Base-by-base conservation (phyloP, 1,140 invertebrate species). In the Diachasma alloeum region DNA sequence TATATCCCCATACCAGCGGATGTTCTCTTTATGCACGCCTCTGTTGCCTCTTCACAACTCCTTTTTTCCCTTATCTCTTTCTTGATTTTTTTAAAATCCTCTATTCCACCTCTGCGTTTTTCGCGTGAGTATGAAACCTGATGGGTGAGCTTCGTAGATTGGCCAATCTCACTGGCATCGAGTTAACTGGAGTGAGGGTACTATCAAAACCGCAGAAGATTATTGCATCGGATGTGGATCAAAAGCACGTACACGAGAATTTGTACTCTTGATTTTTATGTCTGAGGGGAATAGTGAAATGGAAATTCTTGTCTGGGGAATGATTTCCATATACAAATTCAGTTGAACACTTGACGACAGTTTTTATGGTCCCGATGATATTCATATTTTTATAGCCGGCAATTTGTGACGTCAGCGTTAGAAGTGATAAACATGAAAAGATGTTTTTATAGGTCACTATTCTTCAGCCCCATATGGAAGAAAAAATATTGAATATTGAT, bases 1-100 rank as follows among this genome's bases (percentile, higher is more conserved):
- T 73, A 78, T 69, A 68, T 53, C 73, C 56, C 42, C 22, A 78
- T 78, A 53, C 79, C 74, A 71, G 46, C 53, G 56, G 69, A 76
- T 76, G 53, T 66, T 56, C 67, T 73, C 66, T 79, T 76, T 77
- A 77, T 73, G 72, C 72, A 74, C 53, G 37, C 56, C 26, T 68
- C 36, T 68, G 24, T 36, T 39, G 36, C 66, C 66, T 37, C 66
- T 68, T 39, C 66, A 0, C 31, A 39, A 22, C 44, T 36, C 36
- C n/a, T 75, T 22, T 26, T 31, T 71, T 39, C n/a, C 67, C 11
- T 24, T 42, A 10, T 31, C 37, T 26, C 36, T 44, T 36, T 13
- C 9, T 24, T 26, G 67, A 37, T 63, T 15, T 63, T 31, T 42
- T 66, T 66, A 42, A 11, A 9, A 22, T 71, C 17, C 39, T 66